Conservation (phyloP, 2,797 vertebrate genomes). For the Lithobates sylvaticus region DNA sequence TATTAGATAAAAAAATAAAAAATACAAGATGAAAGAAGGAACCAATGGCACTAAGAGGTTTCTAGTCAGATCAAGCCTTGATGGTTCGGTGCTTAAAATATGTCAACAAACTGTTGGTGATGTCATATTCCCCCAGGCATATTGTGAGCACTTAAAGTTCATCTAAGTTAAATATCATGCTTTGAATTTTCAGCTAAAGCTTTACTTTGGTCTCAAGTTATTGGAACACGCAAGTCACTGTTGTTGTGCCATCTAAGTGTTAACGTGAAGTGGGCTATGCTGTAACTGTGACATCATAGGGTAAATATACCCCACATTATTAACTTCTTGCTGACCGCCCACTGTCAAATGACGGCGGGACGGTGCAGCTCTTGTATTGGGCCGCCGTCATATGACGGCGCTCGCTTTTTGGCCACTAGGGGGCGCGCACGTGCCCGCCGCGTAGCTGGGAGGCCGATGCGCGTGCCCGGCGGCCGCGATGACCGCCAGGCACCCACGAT, state of each 20-base stretch:
- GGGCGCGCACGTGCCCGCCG: no score
- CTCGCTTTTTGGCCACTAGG: no score
- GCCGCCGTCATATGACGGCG: no score
- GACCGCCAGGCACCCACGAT: no score
- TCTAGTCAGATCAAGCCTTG: constrained; percentile 72
- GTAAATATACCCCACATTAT: not conserved
- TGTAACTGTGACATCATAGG: not conserved
- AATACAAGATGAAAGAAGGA: constrained; percentile 77
- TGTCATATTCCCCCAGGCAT: constrained; percentile 69
- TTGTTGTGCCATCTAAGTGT: not conserved
- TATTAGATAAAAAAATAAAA: constrained; percentile 71
- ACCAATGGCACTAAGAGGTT: constrained; percentile 71
- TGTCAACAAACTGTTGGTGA: constrained; percentile 77
- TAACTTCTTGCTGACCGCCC: no score
- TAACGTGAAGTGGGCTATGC: not conserved
- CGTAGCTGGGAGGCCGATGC: no score
- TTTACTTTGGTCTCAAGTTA: not conserved
- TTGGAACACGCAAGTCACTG: not conserved
- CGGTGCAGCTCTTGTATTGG: no score
- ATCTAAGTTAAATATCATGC: constrained; percentile 53
- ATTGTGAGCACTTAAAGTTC: constrained; percentile 50
- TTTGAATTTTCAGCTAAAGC: constrained; percentile 56
- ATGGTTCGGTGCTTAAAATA: constrained; percentile 83
- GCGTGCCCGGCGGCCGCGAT: no score
- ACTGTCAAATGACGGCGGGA: no score